phyloP scores from a whole-genome alignment of 2,888 invertebrate species.

The Aleiodes testaceus region DNA sequence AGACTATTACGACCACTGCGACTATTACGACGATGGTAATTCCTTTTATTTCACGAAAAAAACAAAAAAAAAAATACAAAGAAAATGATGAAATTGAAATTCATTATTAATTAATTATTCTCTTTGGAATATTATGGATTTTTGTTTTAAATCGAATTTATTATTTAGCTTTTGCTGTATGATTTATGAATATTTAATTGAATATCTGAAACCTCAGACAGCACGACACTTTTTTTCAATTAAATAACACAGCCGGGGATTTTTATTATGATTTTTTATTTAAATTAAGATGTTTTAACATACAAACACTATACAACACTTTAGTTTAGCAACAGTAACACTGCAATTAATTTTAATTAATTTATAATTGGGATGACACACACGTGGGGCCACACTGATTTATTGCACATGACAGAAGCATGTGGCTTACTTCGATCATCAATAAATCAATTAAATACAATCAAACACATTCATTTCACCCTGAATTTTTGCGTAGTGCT shows the following conservation, averaged over 20 bases:
- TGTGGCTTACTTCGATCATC: slow-evolving; percentile 47
- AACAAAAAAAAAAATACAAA: slow-evolving; percentile 18
- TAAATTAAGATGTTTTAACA: neutral
- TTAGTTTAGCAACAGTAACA: slow-evolving; percentile 19
- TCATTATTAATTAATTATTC: slow-evolving; percentile 41
- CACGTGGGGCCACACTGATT: slow-evolving; percentile 15
- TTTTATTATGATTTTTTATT: neutral
- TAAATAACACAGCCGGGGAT: slow-evolving; percentile 6
- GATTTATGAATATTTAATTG: slow-evolving; percentile 8
- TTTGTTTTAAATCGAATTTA: slow-evolving; percentile 38
- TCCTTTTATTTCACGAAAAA: slow-evolving; percentile 62
- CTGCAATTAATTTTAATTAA: slow-evolving; percentile 10
- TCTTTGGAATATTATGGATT: slow-evolving; percentile 47
- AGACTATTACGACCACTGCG: slow-evolving; percentile 73
- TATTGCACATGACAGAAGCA: slow-evolving; percentile 50
- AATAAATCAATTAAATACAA: neutral
- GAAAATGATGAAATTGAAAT: neutral
- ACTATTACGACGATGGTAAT: slow-evolving; percentile 73
- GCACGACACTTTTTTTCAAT: slow-evolving; percentile 35
- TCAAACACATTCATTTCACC: slow-evolving; percentile 30
- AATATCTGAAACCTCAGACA: slow-evolving; percentile 30
- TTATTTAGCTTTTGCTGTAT: slow-evolving; percentile 59
- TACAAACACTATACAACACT: slow-evolving; percentile 24
- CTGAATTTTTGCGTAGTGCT: slow-evolving; percentile 37
- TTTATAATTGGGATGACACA: neutral